Conservation (phyloP, 2,113 vertebrate species). For the Bambusicola thoracicus region DNA sequence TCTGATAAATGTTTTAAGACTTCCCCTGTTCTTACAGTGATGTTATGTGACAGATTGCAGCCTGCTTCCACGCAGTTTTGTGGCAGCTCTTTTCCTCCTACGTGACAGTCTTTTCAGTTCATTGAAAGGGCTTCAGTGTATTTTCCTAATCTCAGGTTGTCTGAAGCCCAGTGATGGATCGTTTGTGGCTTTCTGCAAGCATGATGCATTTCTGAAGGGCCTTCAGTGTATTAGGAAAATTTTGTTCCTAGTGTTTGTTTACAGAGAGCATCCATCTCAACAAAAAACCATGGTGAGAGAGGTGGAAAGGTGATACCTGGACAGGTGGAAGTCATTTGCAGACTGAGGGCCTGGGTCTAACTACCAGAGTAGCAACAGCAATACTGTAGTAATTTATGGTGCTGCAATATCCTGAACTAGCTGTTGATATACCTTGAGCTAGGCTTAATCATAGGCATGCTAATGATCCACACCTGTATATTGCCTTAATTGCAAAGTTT, state of each 20-base stretch:
- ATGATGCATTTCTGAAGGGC: background rate
- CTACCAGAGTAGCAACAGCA: background rate
- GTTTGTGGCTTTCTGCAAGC: background rate
- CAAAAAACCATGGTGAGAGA: background rate
- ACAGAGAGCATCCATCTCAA: background rate
- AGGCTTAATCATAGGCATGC: background rate
- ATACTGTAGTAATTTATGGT: background rate
- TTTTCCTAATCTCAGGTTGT: constrained; percentile 32
- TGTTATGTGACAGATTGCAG: constrained; percentile 61
- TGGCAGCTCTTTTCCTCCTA: constrained; percentile 26
- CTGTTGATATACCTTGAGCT: background rate
- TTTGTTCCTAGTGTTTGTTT: background rate
- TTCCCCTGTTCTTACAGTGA: constrained; percentile 13
- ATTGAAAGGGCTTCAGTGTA: constrained; percentile 22
- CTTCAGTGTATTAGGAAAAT: accelerated
- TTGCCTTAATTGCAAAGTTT: background rate
- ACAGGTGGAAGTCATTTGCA: background rate
- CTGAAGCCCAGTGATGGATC: background rate
- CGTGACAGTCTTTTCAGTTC: constrained; percentile 35
- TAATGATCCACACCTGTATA: background rate
- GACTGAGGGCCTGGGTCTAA: background rate
- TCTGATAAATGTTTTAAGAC: constrained; percentile 50
- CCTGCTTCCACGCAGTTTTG: constrained; percentile 12
- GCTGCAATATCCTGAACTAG: background rate
- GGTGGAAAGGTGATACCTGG: background rate